Evolutionary conservation across 2,113 vertebrate species (phyloP).

Genomic region (Chunga burmeisteri): DNA sequence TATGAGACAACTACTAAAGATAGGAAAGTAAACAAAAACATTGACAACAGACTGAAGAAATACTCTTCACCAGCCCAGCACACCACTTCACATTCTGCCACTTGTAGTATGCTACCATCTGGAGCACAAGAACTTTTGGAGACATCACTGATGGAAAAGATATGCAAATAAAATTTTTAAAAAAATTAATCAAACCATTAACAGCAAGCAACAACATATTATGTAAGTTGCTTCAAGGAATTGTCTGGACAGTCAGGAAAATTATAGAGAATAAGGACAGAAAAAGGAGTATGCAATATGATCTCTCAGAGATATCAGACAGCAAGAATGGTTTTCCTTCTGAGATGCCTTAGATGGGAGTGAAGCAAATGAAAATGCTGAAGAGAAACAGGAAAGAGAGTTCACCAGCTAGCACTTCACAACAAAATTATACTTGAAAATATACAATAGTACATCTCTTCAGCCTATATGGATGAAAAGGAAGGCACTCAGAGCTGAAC

Average conservation of each 20-base stretch:
- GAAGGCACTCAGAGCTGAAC: neutral
- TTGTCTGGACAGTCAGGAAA: neutral
- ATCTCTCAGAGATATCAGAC: neutral
- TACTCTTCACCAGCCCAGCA: neutral
- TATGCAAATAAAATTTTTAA: accelerated
- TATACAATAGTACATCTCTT: neutral
- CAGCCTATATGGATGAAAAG: neutral
- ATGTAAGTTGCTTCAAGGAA: neutral
- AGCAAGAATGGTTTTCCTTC: neutral
- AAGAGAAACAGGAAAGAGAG: neutral
- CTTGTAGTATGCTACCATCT: accelerated
- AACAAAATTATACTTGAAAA: neutral
- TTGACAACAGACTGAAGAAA: neutral
- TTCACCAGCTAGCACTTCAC: neutral
- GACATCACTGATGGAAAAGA: neutral
- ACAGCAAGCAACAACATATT: neutral
- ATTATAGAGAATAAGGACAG: neutral
- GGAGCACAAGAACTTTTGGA: neutral
- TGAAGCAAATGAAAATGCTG: neutral
- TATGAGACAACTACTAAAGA: neutral
- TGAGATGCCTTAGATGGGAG: neutral
- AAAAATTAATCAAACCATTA: neutral
- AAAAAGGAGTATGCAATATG: neutral
- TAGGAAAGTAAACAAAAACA: neutral
- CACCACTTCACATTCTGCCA: neutral